Base-by-base conservation (phyloP, 2,113 vertebrate species). In the Nicator chloris region DNA sequence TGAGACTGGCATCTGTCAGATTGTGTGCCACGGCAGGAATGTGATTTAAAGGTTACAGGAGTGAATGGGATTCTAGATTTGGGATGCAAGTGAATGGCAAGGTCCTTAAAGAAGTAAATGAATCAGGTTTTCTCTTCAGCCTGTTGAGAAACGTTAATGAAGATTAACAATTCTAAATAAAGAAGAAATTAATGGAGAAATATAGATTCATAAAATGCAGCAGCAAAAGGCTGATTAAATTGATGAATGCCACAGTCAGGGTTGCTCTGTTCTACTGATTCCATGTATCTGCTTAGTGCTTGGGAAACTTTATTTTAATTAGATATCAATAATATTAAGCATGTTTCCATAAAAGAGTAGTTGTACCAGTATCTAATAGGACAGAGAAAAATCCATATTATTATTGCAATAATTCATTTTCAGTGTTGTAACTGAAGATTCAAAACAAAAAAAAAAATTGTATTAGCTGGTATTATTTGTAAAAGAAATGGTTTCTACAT, bases 381-480 rank as follows among this genome's bases (percentile, higher is more conserved):
- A 27, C 42, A 90, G 90, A 93, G 93, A 70, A 95, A 80, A 86
- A 90, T 60, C 47, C n/a, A 4, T 81, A 28, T 78, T 95, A 49
- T 40, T 91, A 28, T 71, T 91, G 10, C 20, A 92, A 28, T 94
- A 4, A 10, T 72, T 97, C 11, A 86, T 96, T 95, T 95, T 68
- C 63, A 24, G 2, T 53, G 7, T 35, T 7, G 5, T 37, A 65
- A 75, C 9, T 75, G 28, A 66, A 94, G 72, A 64, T 84, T 95
- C 7, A 40, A 75, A 82, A 40, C 13, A 13, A 91, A 83, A 64
- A 76, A 79, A 85, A 47, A 13, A 27, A 20, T 22, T 27, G 10
- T 72, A 64, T 72, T 64, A 73, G 42, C n/a, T 86, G 80, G 16
- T 84, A 69, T 53, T 93, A 76, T 96, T 94, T 91, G 45, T 96